Evolutionary conservation across 2,888 invertebrate species (phyloP), one percentile per base, ranked within the genome.

Genomic region (Dolichopus griseipennis): DNA sequence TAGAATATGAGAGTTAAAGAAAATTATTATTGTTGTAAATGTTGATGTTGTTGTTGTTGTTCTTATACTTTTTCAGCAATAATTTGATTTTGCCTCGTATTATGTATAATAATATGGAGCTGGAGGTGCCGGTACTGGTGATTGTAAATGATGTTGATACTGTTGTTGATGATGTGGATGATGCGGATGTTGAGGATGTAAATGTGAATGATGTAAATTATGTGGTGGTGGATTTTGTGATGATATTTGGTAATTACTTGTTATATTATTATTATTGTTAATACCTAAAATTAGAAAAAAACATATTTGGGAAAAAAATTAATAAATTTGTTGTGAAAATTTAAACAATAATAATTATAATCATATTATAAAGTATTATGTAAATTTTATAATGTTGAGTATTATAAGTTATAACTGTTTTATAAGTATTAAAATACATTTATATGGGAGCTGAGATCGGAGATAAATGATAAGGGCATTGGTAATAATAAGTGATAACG

Each of bases 141-240:
- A 64, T 68, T 71, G 67, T 41, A 63, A 63, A 33, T 64, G 22
- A 33, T 27, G 64, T 12, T 64, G 73, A 66, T 69, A 70, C 22
- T 66, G 67, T 61, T 68, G 70, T 37, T 67, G 68, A 68, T 69
- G 66, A 15, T 66, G 69, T n/a, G 67, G 66, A 21, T 66, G 69
- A 21, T 67, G 66, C n/a, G 61, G 67, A 52, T 52, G 52, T 27
- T 27, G 27, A 2, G 27, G 27, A 41, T 41, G 41, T 27, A 27
- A 27, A 21, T 67, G 66, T 22, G 61, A 65, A 52, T 52, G 52
- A 52, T 52, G 52, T 27, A 20, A 5, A 12, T 9, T 4, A 52
- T 52, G 52, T 18, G 15, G n/a, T 52, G 52, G 52, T 52, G 52
- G 52, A 52, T 52, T 52, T 52, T 52, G 52, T 52, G 52, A 52